Conservation (phyloP, 2,888 invertebrate genomes). For the Nasonia oneida region DNA sequence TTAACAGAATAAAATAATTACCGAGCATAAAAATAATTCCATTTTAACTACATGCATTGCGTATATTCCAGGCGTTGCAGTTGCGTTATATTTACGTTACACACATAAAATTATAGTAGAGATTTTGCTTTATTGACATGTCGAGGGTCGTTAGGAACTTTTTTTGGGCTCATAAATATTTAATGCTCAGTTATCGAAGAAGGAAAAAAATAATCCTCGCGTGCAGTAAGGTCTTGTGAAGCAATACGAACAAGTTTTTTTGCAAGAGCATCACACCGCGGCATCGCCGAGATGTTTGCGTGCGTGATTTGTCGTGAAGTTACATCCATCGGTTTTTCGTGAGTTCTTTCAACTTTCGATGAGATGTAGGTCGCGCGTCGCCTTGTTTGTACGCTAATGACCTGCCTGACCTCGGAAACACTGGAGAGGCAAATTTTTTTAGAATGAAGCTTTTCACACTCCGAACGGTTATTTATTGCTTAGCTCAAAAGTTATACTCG, state of each 20-base stretch:
- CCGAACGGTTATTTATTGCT: slow-evolving; percentile 24
- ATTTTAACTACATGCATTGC: not conserved
- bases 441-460: slow-evolving; percentile 19
- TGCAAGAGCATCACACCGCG: slow-evolving; percentile 14
- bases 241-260: slow-evolving; percentile 52
- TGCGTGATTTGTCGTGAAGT: slow-evolving; percentile 36
- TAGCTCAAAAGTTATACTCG: not conserved
- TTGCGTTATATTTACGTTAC: slow-evolving; percentile 1
- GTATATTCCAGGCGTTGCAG: not conserved
- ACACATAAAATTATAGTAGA: slow-evolving; percentile 14
- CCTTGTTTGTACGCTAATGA: slow-evolving; percentile 43
- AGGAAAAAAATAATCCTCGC: slow-evolving; percentile 30
- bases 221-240: slow-evolving; percentile 47
- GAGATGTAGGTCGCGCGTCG: slow-evolving; percentile 55
- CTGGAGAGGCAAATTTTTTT: slow-evolving; percentile 33
- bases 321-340: slow-evolving; percentile 52
- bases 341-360: slow-evolving; percentile 57
- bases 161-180: slow-evolving; percentile 49
- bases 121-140: slow-evolving; percentile 17
- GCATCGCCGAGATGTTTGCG: not conserved
- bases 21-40: not conserved
- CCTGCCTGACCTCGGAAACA: slow-evolving; percentile 44
- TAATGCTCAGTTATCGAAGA: slow-evolving; percentile 8
- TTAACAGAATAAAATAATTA: not conserved
- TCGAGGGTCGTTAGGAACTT: slow-evolving; percentile 9